Evolutionary conservation across 2,113 vertebrate genomes (phyloP), one percentile per base, ranked within the genome.

Genomic region (Malurus alboscapulatus): DNA sequence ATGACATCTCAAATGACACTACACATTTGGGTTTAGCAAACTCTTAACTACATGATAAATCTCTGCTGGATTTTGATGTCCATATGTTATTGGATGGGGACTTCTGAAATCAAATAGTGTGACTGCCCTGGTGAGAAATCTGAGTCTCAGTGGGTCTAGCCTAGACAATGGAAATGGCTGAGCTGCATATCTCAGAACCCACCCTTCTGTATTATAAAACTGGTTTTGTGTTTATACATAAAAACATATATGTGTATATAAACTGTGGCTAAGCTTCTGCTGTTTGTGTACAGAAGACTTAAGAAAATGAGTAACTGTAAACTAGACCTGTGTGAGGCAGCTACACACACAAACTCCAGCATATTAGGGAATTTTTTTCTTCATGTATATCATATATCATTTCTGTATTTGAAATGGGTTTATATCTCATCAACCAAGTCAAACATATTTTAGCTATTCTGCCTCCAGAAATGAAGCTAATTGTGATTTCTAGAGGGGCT

Each of bases 261-360:
- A 82, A 42, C 9, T 30, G 6, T 27, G 32, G 22, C 3, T 66
- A 67, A 63, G 8, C 40, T 58, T 47, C 51, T 69, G 14, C 20
- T 67, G 6, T 81, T 34, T 86, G 7, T 26, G 8, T 54, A 45
- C 3, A 87, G 17, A 53, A 80, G 17, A 69, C 18, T 38, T 17
- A 84, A 44, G 22, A 82, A 62, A 78, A 63, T 47, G 2, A 68
- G 13, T 54, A 27, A 57, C 36, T 73, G 7, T 34, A 83, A 66
- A 80, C 92, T 65, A 68, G 8, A 58, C 36, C 6, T 87, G 14
- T 59, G 10, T 2, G 4, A 82, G 38, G 50, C 47, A 87, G 58
- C 4, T 47, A 34, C 19, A 59, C 7, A 65, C 34, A 67, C 1
- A 74, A 73, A 75, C 0, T 0, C 2, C 25, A 78, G 20, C 40